Conservation (phyloP, 2,113 vertebrate genomes). For the Thermophis baileyi region DNA sequence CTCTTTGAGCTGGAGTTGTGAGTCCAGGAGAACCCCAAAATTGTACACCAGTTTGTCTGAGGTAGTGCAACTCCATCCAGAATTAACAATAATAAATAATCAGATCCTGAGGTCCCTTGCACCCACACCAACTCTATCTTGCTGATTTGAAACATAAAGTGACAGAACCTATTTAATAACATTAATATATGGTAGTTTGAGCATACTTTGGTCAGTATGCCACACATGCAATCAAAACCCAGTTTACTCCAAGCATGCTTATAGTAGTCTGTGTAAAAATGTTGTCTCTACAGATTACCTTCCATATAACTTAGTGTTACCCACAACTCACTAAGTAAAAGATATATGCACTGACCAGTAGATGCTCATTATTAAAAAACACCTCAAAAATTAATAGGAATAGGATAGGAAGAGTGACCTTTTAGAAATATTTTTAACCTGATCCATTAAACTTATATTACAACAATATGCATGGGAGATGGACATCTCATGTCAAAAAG, state of each 20-base stretch:
- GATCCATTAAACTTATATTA: slow-evolving; percentile 17
- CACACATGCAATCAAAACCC: background rate
- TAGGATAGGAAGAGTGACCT: background rate
- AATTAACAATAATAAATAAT: background rate
- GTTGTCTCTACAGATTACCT: background rate
- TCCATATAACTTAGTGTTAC: background rate
- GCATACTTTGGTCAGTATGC: background rate
- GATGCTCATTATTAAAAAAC: background rate
- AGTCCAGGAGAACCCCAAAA: background rate
- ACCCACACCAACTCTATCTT: background rate
- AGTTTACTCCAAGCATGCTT: background rate
- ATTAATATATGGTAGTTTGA: background rate
- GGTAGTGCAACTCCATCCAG: background rate
- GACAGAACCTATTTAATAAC: background rate
- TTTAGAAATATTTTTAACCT: slow-evolving; percentile 19
- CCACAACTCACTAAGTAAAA: background rate
- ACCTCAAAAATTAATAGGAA: background rate
- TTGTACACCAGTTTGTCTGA: background rate
- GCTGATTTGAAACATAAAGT: background rate
- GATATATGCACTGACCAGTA: background rate
- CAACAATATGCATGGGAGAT: slow-evolving; percentile 4
- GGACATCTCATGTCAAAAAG: slow-evolving; percentile 1
- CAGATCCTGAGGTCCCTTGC: background rate
- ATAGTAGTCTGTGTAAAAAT: background rate
- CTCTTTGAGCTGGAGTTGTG: no score